These are phyloP conservation scores for Pseudanteris insignis DNA, from an alignment of 2,888 invertebrate genomes.

Conservation along the genomic window DNA sequence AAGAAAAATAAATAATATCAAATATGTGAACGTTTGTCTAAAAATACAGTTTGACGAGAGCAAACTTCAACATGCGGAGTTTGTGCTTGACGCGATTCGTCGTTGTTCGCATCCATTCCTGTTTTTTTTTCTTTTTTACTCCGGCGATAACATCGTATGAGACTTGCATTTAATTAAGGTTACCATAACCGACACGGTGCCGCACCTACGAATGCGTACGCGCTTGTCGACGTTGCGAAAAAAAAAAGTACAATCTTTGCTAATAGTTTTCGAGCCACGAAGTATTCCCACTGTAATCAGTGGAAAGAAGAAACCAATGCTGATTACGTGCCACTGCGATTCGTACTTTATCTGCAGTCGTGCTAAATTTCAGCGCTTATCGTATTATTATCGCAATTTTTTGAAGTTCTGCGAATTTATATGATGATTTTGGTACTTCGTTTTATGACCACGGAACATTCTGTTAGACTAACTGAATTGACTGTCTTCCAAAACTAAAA, in stretches of 20 bases:
- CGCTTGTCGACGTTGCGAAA: conserved; percentile 42
- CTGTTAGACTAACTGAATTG: too few relatives aligned
- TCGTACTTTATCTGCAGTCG: too few relatives aligned
- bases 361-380: too few relatives aligned
- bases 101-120: conserved; percentile 45
- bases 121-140: conserved; percentile 54
- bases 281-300: conserved; percentile 23
- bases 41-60: conserved; percentile 19
- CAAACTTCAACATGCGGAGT: conserved; percentile 33
- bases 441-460: too few relatives aligned
- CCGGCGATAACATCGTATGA: conserved; percentile 53
- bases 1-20: too few relatives aligned
- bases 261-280: conserved; percentile 37
- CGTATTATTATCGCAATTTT: too few relatives aligned
- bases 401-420: too few relatives aligned
- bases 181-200: conserved; percentile 46
- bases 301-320: conserved; percentile 21
- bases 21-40: background rate
- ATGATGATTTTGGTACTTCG: too few relatives aligned
- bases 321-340: conserved; percentile 31
- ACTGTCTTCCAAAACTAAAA: too few relatives aligned
- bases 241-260: conserved; percentile 33
- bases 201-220: conserved; percentile 43
- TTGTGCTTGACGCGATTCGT: conserved; percentile 46
- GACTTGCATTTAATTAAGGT: conserved; percentile 52